phyloP scores from a whole-genome alignment of 2,888 invertebrate species.

The Oligia fasciuncula region DNA sequence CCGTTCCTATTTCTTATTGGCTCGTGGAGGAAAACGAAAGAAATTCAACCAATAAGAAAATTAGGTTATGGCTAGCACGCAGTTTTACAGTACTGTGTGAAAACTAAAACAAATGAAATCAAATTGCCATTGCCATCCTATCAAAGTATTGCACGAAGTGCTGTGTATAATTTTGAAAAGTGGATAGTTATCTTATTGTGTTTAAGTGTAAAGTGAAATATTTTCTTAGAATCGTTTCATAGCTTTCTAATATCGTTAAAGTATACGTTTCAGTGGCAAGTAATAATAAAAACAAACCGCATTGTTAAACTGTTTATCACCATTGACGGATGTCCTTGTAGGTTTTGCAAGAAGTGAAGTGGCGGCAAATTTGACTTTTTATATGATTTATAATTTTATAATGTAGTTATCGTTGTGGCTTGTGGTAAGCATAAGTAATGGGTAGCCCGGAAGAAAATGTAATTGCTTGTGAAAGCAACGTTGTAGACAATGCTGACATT shows the following conservation, averaged over 20 bases:
- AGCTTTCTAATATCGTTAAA: slow-evolving; percentile 43
- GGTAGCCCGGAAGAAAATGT: slow-evolving; percentile 83
- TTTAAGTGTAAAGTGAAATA: slow-evolving; percentile 67
- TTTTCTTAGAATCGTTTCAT: slow-evolving; percentile 47
- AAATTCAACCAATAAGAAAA: slow-evolving; percentile 48
- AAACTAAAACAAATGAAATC: slow-evolving; percentile 71
- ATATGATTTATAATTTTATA: slow-evolving; percentile 73
- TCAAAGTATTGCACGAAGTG: slow-evolving; percentile 72
- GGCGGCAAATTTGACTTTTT: slow-evolving; percentile 88
- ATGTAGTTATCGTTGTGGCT: slow-evolving; percentile 71
- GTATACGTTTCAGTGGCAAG: slow-evolving; percentile 51
- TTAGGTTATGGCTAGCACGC: slow-evolving; percentile 25
- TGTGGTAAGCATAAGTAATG: slow-evolving; percentile 75
- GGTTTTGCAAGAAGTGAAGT: slow-evolving; percentile 86
- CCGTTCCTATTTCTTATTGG: slow-evolving; percentile 49
- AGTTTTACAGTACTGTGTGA: slow-evolving; percentile 31
- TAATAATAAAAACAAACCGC: slow-evolving; percentile 76
- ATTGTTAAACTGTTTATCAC: slow-evolving; percentile 88
- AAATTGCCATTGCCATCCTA: slow-evolving; percentile 78
- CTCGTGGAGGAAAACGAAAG: accelerated
- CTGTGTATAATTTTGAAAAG: slow-evolving; percentile 66
- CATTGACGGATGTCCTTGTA: slow-evolving; percentile 89
- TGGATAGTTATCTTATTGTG: slow-evolving; percentile 68
- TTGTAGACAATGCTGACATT: slow-evolving; percentile 74
- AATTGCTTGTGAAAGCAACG: slow-evolving; percentile 64